phyloP scores from a whole-genome alignment of 2,797 vertebrate genomes.

The Notamacropus eugenii region DNA sequence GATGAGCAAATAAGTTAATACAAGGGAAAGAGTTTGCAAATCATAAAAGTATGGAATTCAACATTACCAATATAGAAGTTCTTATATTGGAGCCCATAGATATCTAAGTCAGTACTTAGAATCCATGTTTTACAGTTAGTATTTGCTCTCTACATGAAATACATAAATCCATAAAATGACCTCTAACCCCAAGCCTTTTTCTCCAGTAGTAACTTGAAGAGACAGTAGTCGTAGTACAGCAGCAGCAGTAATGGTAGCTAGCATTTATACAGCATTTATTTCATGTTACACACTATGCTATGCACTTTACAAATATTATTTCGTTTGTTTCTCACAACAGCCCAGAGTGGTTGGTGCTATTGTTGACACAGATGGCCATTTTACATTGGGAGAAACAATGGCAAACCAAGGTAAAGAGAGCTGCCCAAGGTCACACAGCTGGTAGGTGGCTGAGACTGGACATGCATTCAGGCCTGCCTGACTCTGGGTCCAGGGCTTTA shows the following conservation, averaged over 20 bases:
- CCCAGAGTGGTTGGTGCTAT: neutral
- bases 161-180: neutral
- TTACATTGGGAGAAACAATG: neutral
- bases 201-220: neutral
- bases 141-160: neutral
- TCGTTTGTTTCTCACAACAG: neutral
- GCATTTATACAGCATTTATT: neutral
- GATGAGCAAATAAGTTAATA: neutral
- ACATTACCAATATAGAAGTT: too few relatives aligned
- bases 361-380: neutral
- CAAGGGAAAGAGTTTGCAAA: too few relatives aligned
- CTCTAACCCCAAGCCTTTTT: neutral
- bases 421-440: neutral
- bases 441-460: neutral
- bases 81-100: too few relatives aligned
- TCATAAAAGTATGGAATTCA: too few relatives aligned
- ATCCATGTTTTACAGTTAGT: neutral
- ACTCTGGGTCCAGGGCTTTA: neutral
- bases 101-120: neutral
- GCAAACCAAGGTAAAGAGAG: neutral
- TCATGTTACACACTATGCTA: neutral
- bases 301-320: neutral
- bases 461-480: neutral
- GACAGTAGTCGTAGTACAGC: neutral
- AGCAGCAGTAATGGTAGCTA: neutral